Evolutionary conservation across 2,888 invertebrate genomes (phyloP).

Genomic region (Tanytarsus gracilentus): DNA sequence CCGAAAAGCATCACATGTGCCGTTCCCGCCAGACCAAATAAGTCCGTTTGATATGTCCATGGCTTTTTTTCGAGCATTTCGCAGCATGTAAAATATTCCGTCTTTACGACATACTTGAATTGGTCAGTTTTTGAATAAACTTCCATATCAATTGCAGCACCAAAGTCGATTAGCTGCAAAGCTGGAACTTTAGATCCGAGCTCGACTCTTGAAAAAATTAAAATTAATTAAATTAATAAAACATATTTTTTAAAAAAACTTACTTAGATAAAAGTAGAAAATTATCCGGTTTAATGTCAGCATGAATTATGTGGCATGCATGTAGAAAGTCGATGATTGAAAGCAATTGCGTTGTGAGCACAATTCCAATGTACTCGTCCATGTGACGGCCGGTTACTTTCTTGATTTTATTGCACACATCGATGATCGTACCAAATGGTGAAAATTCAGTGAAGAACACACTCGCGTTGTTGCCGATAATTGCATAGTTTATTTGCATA

Average conservation of each 20-base stretch:
- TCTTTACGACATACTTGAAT: constrained; percentile 46
- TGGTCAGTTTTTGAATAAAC: constrained; percentile 67
- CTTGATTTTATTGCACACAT: constrained; percentile 64
- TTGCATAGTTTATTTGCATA: constrained; percentile 68
- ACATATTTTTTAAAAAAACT: constrained; percentile 38
- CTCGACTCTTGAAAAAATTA: constrained; percentile 52
- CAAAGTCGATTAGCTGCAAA: constrained; percentile 86
- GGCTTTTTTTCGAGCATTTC: constrained; percentile 86
- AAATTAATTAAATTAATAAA: constrained; percentile 26
- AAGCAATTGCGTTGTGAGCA: constrained; percentile 73
- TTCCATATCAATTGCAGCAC: constrained; percentile 87
- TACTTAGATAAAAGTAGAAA: constrained; percentile 69
- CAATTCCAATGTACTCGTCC: constrained; percentile 64
- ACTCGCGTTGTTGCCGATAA: constrained; percentile 72
- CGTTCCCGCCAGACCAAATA: constrained; percentile 80
- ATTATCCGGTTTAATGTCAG: constrained; percentile 93
- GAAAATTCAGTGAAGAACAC: constrained; percentile 71
- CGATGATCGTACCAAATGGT: constrained; percentile 70
- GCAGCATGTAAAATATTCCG: constrained; percentile 70
- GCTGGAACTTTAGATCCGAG: constrained; percentile 46
- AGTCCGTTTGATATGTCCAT: constrained; percentile 92
- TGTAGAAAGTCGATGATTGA: constrained; percentile 78
- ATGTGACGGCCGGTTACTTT: constrained; percentile 59
- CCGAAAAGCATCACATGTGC: constrained; percentile 81
- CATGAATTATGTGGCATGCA: constrained; percentile 81